Base-by-base conservation (phyloP, 2,888 invertebrate species). In the Antitype chi region DNA sequence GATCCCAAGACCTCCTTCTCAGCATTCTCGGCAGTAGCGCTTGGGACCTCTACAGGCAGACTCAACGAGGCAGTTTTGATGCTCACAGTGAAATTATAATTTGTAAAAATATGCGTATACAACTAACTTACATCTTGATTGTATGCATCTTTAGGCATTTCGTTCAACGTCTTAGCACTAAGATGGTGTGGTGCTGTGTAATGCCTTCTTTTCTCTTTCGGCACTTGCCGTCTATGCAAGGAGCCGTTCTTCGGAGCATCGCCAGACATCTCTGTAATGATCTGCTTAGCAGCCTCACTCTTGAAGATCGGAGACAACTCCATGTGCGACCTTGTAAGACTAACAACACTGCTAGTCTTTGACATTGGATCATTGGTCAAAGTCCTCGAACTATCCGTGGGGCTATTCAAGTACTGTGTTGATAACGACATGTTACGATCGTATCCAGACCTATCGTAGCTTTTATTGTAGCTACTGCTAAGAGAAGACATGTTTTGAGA, bases 201-300 rank as follows among this genome's bases (percentile, higher is more conserved):
- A 93, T 99, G 99, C 75, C 99, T 97, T 74, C 99, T 97, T 93
- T 98, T 99, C 91, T 98, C 98, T 87, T 98, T 98, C 1, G 98
- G 98, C 57, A 98, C 97, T 76, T 97, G 97, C 71, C 98, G 97
- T 83, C 97, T 95, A 87, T 97, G 97, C 85, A 97, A 94, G 20
- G 97, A 97, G 0, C 97, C 97, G 55, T 97, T 96, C 89, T 97
- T 97, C 38, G 97, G 97, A 66, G 94, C 94, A 90, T 97, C 95
- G 53, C 96, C 97, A 0, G 97, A 97, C 97, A 98, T 98, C 94
- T 98, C 98, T 83, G 98, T 98, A 84, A 98, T 98, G 71, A 99
- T 99, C 94, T 98, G 98, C 81, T 98, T 97, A 1, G 99, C 98
- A 2, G 98, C 98, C 93, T 98, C 98, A 91, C 98, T 98, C 92